Evolutionary conservation across 2,888 invertebrate species (phyloP), one percentile per base, ranked within the genome.

Genomic region (Lycocerus yunnanus): DNA sequence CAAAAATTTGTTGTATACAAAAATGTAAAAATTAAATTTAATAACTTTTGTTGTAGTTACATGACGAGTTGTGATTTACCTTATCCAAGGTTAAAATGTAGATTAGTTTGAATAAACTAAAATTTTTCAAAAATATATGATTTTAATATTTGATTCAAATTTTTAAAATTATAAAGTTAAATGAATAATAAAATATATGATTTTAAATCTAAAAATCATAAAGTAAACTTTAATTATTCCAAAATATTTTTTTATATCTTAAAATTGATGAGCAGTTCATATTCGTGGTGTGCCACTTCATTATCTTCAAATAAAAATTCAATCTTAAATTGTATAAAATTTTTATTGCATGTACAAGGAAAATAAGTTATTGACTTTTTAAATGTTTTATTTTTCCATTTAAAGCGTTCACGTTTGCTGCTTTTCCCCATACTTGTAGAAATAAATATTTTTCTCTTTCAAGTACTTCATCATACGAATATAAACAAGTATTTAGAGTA

Each of bases 281-380:
- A 21, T 8, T 4, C 2, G 18, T 18, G 18, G 2, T 4, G 18
- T n/a, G n/a, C n/a, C n/a, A n/a, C n/a, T n/a, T n/a, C n/a, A n/a
- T n/a, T n/a, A n/a, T n/a, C n/a, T n/a, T n/a, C n/a, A n/a, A n/a
- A n/a, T n/a, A n/a, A n/a, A n/a, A n/a, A n/a, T n/a, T n/a, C n/a
- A n/a, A n/a, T n/a, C n/a, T n/a, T n/a, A n/a, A n/a, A n/a, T n/a
- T 21, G 21, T 21, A 9, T 10, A 21, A 9, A 9, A 21, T 21
- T 21, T 21, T 21, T 21, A 21, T 9, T 21, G 21, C 21, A 21
- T 21, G n/a, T n/a, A n/a, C 21, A 21, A 21, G 10, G 2, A 0
- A 21, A n/a, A n/a, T n/a, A 71, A 14, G 72, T 71, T 8, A 78
- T 78, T 10, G 80, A 75, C 69, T 75, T 43, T 77, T 84, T n/a